Conservation (phyloP, 2,888 invertebrate species). For the Drosophila seclusa region DNA sequence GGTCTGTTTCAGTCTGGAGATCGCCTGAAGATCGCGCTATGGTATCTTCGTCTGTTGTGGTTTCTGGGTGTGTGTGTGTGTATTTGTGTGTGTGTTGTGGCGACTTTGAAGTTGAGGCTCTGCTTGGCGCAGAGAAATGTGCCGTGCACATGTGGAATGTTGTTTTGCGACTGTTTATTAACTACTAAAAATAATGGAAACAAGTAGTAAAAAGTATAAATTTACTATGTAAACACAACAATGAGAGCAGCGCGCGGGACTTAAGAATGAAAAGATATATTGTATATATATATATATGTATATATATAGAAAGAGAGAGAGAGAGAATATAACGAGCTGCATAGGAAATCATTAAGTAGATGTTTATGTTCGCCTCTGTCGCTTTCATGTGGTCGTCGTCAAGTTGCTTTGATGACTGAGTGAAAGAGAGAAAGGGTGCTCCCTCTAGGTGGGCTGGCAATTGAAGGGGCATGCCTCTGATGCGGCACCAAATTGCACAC, state of each 20-base stretch:
- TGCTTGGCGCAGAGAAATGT: constrained; percentile 45
- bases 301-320: constrained; percentile 17
- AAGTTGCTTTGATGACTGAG: constrained; percentile 58
- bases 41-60: constrained; percentile 34
- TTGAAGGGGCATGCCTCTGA: constrained; percentile 62
- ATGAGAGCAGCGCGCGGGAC: constrained; percentile 43
- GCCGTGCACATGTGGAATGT: constrained; percentile 65
- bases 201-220: constrained; percentile 81
- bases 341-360: constrained; percentile 80
- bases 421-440: constrained; percentile 3
- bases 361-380: constrained; percentile 67
- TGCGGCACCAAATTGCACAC: constrained; percentile 73
- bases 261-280: constrained; percentile 62
- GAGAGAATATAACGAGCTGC: constrained; percentile 29
- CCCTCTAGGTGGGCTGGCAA: constrained; percentile 20
- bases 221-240: constrained; percentile 81
- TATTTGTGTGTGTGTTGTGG: neutral
- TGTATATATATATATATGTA: constrained; percentile 11
- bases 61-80: constrained; percentile 13
- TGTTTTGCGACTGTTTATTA: constrained; percentile 70
- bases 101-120: constrained; percentile 66
- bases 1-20: constrained; percentile 21
- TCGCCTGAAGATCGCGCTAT: constrained; percentile 8
- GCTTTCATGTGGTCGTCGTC: constrained; percentile 78
- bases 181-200: constrained; percentile 79